These are phyloP conservation scores for Vulpes lagopus DNA, from an alignment of 2,113 vertebrate species.

Conservation along the genomic window DNA sequence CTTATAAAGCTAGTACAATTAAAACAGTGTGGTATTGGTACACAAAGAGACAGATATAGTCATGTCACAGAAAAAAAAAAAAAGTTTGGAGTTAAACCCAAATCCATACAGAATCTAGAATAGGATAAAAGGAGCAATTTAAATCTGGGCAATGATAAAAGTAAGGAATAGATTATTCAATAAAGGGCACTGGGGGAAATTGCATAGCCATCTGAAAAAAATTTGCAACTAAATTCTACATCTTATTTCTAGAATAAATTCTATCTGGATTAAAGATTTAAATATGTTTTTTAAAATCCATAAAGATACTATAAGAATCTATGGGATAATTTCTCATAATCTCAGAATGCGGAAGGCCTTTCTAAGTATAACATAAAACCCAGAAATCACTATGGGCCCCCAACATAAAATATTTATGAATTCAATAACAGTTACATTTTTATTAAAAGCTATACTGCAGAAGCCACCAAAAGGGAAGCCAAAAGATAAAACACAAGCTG, in stretches of 20 bases:
- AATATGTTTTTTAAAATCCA: neutral
- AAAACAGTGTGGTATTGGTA: neutral
- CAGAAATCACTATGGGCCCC: neutral
- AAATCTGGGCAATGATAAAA: neutral
- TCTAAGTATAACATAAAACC: neutral
- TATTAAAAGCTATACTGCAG: neutral
- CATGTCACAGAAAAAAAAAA: slow-evolving; percentile 28
- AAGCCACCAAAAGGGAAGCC: slow-evolving; percentile 8
- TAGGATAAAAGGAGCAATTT: neutral
- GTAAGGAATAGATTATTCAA: neutral
- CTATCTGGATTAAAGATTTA: neutral
- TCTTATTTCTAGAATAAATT: slow-evolving; percentile 21
- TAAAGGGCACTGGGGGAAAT: neutral
- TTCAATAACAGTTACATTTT: slow-evolving; percentile 1
- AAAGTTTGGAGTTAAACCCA: slow-evolving; percentile 31
- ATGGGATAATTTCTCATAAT: neutral
- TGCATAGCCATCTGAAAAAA: neutral
- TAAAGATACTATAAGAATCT: slow-evolving; percentile 25
- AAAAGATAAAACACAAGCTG: slow-evolving; percentile 15
- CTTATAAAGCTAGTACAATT: slow-evolving; percentile 10
- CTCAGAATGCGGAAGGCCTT: neutral
- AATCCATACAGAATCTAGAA: neutral
- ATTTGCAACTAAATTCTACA: slow-evolving; percentile 34
- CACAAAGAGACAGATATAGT: neutral
- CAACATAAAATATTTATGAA: slow-evolving; percentile 49